Evolutionary conservation across 2,888 invertebrate species (phyloP).

Genomic region (Cordylochernes scorpioides): DNA sequence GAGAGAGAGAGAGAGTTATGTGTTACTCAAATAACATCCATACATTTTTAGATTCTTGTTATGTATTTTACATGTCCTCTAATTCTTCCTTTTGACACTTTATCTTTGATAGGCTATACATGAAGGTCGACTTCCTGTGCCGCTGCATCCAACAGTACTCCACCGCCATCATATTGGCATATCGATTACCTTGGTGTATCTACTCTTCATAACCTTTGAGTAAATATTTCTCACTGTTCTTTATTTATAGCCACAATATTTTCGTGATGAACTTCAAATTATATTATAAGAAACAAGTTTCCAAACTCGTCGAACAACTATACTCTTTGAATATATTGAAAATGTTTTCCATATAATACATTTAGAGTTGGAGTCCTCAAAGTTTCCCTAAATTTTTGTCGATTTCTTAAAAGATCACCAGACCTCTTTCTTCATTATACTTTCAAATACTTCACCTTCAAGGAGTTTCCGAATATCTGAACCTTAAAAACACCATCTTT

Average conservation of each 20-base stretch:
- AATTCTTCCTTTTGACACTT: too few species aligned
- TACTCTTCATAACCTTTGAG: too few species aligned
- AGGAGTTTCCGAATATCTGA: slow-evolving; percentile 10
- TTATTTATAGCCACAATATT: slow-evolving; percentile 4
- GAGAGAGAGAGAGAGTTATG: too few species aligned
- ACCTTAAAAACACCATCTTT: slow-evolving; percentile 6
- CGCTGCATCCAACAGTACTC: too few species aligned
- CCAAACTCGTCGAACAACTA: slow-evolving; percentile 12
- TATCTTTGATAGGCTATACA: too few species aligned
- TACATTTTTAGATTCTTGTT: too few species aligned
- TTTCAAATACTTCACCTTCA: slow-evolving; percentile 8
- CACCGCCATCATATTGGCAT: slow-evolving; percentile 4
- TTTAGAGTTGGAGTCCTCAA: slow-evolving; percentile 3
- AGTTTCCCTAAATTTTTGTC: slow-evolving; percentile 3
- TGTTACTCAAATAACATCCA: too few species aligned
- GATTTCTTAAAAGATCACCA: slow-evolving; percentile 2
- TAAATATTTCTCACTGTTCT: slow-evolving; percentile 1
- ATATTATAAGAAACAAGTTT: slow-evolving; percentile 2
- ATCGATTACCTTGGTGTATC: slow-evolving; percentile 3
- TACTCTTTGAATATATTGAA: too few species aligned
- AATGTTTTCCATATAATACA: slow-evolving; percentile 5
- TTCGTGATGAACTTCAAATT: slow-evolving; percentile 3
- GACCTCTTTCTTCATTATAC: slow-evolving; percentile 7
- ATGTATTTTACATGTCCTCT: too few species aligned
- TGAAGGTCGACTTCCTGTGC: too few species aligned